Conservation (phyloP, 2,113 vertebrate species). For the Calidris pugnax region DNA sequence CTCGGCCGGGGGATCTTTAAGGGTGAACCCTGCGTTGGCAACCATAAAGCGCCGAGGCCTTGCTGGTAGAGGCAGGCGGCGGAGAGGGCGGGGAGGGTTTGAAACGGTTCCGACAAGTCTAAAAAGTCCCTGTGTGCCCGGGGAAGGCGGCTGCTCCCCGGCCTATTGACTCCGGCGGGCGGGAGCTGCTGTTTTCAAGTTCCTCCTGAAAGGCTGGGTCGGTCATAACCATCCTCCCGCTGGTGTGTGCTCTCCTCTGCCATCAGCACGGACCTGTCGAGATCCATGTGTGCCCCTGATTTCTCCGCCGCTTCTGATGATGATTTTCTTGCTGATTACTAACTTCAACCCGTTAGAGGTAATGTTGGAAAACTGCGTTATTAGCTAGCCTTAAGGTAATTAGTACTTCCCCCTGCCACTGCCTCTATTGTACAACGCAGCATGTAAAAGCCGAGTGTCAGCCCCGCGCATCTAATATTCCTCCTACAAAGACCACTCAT, state of each 20-base stretch:
- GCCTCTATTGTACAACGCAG: background rate
- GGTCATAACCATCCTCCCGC: background rate
- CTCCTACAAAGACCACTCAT: slow-evolving; percentile 1
- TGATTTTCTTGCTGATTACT: slow-evolving; percentile 22
- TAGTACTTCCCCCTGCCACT: slow-evolving; percentile 51
- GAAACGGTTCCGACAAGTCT: background rate
- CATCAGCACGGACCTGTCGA: background rate
- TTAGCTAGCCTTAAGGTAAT: slow-evolving; percentile 52
- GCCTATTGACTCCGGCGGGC: background rate
- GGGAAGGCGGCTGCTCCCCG: background rate
- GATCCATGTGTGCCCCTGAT: background rate
- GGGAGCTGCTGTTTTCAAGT: background rate
- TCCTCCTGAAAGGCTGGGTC: background rate
- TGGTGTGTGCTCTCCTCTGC: background rate
- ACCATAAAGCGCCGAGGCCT: background rate
- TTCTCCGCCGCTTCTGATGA: background rate
- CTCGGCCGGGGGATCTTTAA: background rate
- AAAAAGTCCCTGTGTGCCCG: background rate
- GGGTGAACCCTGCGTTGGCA: background rate
- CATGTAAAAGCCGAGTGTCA: slow-evolving; percentile 31
- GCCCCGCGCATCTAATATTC: background rate
- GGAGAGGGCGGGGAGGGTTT: background rate
- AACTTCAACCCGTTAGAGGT: slow-evolving; percentile 18
- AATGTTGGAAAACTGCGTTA: slow-evolving; percentile 2
- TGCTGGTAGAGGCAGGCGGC: background rate